These are phyloP conservation scores for Geopemphigus sp. DNA, from an alignment of 1,140 invertebrate genomes.

Conservation along the genomic window DNA sequence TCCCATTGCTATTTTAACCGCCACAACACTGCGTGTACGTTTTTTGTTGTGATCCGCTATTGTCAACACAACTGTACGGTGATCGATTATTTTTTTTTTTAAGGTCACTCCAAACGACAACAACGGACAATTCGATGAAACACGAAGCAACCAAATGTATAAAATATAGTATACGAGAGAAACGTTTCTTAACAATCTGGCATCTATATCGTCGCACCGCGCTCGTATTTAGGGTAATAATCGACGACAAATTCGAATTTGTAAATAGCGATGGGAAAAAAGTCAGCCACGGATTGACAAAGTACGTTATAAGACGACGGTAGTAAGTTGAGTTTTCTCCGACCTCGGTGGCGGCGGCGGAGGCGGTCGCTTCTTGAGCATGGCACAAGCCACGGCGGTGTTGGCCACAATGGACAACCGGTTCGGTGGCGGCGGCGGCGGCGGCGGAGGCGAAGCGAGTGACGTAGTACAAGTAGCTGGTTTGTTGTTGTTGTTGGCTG, in stretches of 20 bases:
- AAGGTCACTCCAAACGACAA: constrained; percentile 12
- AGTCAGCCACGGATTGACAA: neutral
- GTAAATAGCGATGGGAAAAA: too few relatives aligned
- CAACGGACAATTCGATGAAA: constrained; percentile 14
- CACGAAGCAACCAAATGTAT: neutral
- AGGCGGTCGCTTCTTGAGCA: constrained; percentile 60
- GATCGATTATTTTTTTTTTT: too few relatives aligned
- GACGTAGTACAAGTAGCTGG: neutral
- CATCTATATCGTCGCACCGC: too few relatives aligned
- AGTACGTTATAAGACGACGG: constrained; percentile 46
- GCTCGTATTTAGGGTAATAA: too few relatives aligned
- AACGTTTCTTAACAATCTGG: too few relatives aligned
- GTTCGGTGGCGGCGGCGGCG: neutral
- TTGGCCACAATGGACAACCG: constrained; percentile 41
- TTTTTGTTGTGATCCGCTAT: neutral
- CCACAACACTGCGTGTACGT: neutral
- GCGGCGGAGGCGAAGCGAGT: constrained; percentile 30
- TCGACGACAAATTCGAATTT: too few relatives aligned
- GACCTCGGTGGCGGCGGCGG: constrained; percentile 75
- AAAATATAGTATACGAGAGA: too few relatives aligned
- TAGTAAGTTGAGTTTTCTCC: constrained; percentile 71
- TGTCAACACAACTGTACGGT: neutral
- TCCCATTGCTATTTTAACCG: neutral
- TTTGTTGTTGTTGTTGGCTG: constrained; percentile 37
- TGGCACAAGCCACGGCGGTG: constrained; percentile 54